Base-by-base conservation (phyloP, 2,888 invertebrate species). In the Drosophila kambysellisi region DNA sequence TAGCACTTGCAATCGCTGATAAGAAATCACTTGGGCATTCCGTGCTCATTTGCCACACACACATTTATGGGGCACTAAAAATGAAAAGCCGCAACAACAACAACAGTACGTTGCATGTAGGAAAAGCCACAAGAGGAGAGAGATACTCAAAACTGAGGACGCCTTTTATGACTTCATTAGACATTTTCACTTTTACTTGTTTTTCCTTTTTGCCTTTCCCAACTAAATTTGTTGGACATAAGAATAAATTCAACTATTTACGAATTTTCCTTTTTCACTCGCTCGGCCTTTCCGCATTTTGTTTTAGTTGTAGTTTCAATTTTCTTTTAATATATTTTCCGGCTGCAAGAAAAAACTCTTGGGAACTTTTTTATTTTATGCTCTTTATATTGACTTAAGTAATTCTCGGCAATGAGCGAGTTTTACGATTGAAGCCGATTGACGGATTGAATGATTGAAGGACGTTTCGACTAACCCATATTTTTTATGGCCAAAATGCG, bases 81-180 rank as follows among this genome's bases (percentile, higher is more conserved):
- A 57, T 15, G 41, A 60, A 52, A 77, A 76, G 70, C 85, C 82
- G 50, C 85, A 83, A 82, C 65, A 74, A 29, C 50, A 50, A 29
- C 25, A 50, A 1, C 29, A 9, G n/a, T n/a, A n/a, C n/a, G n/a
- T n/a, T 46, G 46, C 4, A 20, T 12, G 52, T 32, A 4, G 35
- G 25, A 29, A 11, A 67, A 70, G 69, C 82, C 88, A 82, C 79
- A 74, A 76, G 65, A 51, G 33, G 29, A 50, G 37, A 11, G 17
- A 48, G 48, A 50, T 50, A 60, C 50, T 52, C 32, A 29, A 59
- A 56, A 30, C 75, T 70, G 63, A 56, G 58, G 69, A 60, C 56
- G 56, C 58, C 25, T 25, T 88, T 86, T 86, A 86, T 86, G 86
- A 73, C 89, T 90, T 90, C 76, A 88, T 90, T 86, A 88, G 74